Evolutionary conservation across 2,797 vertebrate species (phyloP), one percentile per base, ranked within the genome.

Genomic region (Florisuga fusca): DNA sequence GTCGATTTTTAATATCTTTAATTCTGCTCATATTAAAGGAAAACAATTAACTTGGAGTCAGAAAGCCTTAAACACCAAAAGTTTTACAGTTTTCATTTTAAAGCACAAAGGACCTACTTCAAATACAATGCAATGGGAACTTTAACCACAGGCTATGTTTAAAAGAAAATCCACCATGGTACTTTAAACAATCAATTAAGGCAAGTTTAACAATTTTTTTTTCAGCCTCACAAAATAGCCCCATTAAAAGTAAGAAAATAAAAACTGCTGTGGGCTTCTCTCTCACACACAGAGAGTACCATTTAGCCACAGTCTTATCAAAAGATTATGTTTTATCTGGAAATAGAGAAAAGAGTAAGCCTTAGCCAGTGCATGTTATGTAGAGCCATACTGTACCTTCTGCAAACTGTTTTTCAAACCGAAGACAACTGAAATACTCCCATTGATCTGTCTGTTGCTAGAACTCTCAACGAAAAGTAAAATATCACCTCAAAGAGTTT

Each of bases 141-240:
- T 96, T 96, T 94, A 97, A 96, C 94, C 61, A 87, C 3, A 6
- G 76, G 88, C 94, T 88, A 58, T 87, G 90, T 97, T 97, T 96
- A 94, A 96, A 93, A 96, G 92, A 95, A 97, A 97, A 97, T 96
- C 93, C 87, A 94, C 95, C 76, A 59, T 66, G 94, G 93, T 82
- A 93, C 96, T 97, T 97, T 97, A 97, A 98, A 97, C 87, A 97
- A 97, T 79, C 97, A 96, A 92, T 97, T 97, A 96, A 97, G 93
- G 89, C 85, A 86, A 97, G 91, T 96, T 94, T 95, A 96, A 93
- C 94, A 96, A 88, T 93, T 97, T 97, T 97, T 97, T 97, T 97
- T 96, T 95, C 94, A 96, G 81, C 82, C 93, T 93, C 33, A 0
- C 95, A 97, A 98, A 96, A 96, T 82, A 87, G 86, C 94, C 93